A percentile compares a stretch with the other conserved stretches of the same genome.
phyloP scores from a whole-genome alignment of 1,140 invertebrate genomes.

The Bombus confusus region DNA sequence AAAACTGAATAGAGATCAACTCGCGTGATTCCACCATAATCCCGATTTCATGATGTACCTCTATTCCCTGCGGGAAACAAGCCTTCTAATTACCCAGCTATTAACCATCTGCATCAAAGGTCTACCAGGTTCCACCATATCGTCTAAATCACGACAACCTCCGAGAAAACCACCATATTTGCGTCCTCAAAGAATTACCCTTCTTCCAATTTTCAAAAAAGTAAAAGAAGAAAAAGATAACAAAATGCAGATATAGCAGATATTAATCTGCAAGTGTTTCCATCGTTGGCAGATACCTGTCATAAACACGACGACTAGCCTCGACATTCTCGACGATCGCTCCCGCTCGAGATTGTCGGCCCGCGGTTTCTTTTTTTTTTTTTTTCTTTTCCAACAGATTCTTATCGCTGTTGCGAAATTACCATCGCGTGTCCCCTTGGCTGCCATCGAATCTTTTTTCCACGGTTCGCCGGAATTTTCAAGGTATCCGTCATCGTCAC shows the following conservation, averaged over 20 bases:
- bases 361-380: neutral
- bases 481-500: slow-evolving; percentile 47
- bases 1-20: no score
- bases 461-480: slow-evolving; percentile 20
- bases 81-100: neutral
- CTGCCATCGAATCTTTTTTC: neutral
- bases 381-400: neutral
- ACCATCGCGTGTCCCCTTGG: neutral
- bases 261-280: neutral
- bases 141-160: neutral
- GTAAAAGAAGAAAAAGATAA: neutral
- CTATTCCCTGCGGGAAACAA: no score
- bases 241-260: neutral
- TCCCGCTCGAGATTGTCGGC: neutral
- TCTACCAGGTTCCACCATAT: neutral
- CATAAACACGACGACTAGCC: neutral
- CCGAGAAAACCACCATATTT: neutral
- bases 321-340: neutral
- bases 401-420: neutral
- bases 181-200: neutral
- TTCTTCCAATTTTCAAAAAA: neutral
- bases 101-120: neutral
- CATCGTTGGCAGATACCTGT: no score
- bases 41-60: no score
- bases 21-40: no score